Evolutionary conservation across 2,888 invertebrate species (phyloP).

Genomic region (Campopleginae sp.): DNA sequence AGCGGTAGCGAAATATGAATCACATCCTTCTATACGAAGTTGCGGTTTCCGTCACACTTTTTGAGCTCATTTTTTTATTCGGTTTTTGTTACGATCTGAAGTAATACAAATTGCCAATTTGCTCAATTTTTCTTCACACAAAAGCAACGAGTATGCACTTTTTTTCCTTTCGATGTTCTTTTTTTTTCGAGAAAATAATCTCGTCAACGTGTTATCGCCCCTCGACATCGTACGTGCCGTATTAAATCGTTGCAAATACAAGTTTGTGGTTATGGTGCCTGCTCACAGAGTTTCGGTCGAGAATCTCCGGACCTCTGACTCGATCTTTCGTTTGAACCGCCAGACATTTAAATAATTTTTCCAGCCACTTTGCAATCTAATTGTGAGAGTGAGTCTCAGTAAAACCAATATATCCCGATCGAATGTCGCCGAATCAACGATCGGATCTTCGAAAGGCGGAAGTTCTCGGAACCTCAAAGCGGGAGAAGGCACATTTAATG

Average conservation of each 20-base stretch:
- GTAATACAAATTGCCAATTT: conserved; percentile 41
- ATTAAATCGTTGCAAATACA: conserved; percentile 45
- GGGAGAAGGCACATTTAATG: conserved; percentile 71
- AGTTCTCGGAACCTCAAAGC: conserved; percentile 68
- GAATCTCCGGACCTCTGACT: too few relatives aligned
- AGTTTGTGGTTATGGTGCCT: conserved; percentile 41
- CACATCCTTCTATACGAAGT: not conserved
- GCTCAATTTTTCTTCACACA: conserved; percentile 21
- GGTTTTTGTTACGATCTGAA: not conserved
- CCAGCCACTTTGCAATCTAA: not conserved
- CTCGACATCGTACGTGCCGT: conserved; percentile 10
- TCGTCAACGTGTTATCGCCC: conserved; percentile 28
- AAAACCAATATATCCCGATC: not conserved
- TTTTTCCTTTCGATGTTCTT: not conserved
- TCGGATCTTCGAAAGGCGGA: conserved; percentile 73
- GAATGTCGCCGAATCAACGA: conserved; percentile 57
- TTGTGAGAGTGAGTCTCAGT: not conserved
- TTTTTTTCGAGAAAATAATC: not conserved
- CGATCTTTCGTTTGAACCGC: not conserved
- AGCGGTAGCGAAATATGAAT: not conserved
- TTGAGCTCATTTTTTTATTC: not conserved
- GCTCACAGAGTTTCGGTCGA: not conserved
- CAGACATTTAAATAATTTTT: not conserved
- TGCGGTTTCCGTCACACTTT: conserved; percentile 28
- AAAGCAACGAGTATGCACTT: not conserved